These are phyloP conservation scores for Gallinago solitaria DNA, from an alignment of 2,797 vertebrate genomes.

Conservation along the genomic window DNA sequence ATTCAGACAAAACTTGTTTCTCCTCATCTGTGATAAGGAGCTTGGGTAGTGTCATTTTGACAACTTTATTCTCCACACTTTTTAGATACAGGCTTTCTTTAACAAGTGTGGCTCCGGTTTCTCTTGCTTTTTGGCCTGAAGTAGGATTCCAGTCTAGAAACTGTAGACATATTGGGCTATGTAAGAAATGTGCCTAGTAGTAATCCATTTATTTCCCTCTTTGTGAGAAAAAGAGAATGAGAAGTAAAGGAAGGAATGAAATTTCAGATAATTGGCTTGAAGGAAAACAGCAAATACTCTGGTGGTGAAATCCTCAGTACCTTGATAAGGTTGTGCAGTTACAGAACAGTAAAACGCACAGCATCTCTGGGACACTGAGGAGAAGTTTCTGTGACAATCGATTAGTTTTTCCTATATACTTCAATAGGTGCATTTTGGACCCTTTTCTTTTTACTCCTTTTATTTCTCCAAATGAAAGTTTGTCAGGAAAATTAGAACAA, in stretches of 20 bases:
- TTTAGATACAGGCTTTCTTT: background rate
- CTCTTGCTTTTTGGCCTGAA: background rate
- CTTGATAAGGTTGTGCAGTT: background rate
- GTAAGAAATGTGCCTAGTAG: background rate
- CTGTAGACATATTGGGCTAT: too few relatives aligned
- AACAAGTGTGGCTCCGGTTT: background rate
- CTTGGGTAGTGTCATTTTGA: background rate
- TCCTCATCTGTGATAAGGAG: background rate
- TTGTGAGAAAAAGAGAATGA: background rate
- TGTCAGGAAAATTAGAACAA: background rate
- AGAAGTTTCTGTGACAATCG: background rate
- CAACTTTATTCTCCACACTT: background rate
- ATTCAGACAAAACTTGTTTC: background rate
- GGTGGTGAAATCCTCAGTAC: background rate
- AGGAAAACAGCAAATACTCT: background rate
- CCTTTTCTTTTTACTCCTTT: background rate
- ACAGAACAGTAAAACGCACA: fast-evolving
- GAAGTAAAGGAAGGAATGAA: background rate
- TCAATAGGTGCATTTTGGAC: background rate
- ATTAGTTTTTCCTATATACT: background rate
- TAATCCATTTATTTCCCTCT: background rate
- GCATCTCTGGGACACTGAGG: background rate
- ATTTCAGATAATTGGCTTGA: background rate
- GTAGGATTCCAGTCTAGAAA: background rate
- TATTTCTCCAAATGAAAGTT: background rate